Conservation (phyloP, 1,140 invertebrate genomes). For the Orussus abietinus region DNA sequence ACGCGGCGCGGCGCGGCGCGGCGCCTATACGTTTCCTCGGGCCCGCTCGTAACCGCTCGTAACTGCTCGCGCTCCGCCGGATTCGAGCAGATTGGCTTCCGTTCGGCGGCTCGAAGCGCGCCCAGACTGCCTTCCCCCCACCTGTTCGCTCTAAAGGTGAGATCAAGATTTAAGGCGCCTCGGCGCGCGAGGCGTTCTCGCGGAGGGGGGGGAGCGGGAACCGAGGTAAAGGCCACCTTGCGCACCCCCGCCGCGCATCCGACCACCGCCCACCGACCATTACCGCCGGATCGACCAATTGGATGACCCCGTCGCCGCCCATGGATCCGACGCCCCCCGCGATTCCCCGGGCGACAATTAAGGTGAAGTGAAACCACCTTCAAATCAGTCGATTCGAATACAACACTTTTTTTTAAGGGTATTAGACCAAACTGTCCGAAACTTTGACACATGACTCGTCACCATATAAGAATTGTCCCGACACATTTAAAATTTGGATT, state of each 20-base stretch:
- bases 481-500: too few species aligned
- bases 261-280: slow-evolving; percentile 50
- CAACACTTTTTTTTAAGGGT: too few species aligned
- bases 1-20: slow-evolving; percentile 1
- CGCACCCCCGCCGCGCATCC: slow-evolving; percentile 42
- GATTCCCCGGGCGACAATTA: too few species aligned
- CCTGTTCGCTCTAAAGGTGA: slow-evolving; percentile 31
- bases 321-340: too few species aligned
- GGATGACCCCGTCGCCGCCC: slow-evolving; percentile 46
- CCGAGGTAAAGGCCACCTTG: slow-evolving; percentile 30
- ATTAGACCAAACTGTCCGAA: too few species aligned
- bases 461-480: too few species aligned
- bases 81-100: slow-evolving; percentile 54
- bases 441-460: too few species aligned
- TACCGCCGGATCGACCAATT: slow-evolving; percentile 49
- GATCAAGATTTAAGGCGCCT: slow-evolving; percentile 49
- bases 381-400: too few species aligned
- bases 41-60: too few species aligned
- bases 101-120: slow-evolving; percentile 49
- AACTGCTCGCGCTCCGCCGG: slow-evolving; percentile 50
- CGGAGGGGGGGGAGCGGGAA: slow-evolving; percentile 12
- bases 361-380: too few species aligned
- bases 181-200: slow-evolving; percentile 21
- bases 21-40: background rate
- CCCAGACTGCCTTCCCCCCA: slow-evolving; percentile 50